Conservation (phyloP, 2,113 vertebrate species). For the Myotis brandtii region DNA sequence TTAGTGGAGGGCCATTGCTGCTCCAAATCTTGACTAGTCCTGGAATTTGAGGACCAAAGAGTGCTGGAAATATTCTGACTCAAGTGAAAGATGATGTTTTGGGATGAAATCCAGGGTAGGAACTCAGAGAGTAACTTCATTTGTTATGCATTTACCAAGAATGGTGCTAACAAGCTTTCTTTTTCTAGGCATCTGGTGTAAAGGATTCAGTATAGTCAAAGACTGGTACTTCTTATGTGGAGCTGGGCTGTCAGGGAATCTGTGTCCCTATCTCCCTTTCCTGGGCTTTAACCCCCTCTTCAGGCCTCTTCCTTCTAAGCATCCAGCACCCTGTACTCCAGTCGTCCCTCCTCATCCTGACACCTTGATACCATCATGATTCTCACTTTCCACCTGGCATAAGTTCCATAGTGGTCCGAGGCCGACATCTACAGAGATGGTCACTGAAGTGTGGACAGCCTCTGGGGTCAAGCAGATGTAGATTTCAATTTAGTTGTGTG, state of each 20-base stretch:
- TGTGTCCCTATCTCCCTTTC: not conserved
- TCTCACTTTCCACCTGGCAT: not conserved
- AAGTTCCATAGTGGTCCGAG: not conserved
- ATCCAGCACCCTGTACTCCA: not conserved
- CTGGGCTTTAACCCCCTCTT: not conserved
- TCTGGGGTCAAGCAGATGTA: not conserved
- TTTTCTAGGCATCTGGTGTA: not conserved
- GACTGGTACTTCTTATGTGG: not conserved
- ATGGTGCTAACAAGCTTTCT: not conserved
- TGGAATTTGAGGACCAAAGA: not conserved
- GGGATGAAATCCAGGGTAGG: not conserved
- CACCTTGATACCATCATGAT: not conserved
- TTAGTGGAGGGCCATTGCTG: not conserved
- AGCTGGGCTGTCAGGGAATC: not conserved
- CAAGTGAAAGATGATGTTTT: not conserved
- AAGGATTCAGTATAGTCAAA: not conserved
- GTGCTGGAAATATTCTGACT: not conserved
- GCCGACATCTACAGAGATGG: not conserved
- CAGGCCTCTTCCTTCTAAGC: not conserved
- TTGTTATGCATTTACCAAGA: not conserved
- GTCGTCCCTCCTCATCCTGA: fast-evolving
- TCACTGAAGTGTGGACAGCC: not conserved
- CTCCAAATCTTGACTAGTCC: not conserved
- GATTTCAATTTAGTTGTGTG: not conserved
- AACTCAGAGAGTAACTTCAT: not conserved